Base-by-base conservation (phyloP, 37 sponge, comb jelly and placozoan species). In the Oopsacas minuta region DNA sequence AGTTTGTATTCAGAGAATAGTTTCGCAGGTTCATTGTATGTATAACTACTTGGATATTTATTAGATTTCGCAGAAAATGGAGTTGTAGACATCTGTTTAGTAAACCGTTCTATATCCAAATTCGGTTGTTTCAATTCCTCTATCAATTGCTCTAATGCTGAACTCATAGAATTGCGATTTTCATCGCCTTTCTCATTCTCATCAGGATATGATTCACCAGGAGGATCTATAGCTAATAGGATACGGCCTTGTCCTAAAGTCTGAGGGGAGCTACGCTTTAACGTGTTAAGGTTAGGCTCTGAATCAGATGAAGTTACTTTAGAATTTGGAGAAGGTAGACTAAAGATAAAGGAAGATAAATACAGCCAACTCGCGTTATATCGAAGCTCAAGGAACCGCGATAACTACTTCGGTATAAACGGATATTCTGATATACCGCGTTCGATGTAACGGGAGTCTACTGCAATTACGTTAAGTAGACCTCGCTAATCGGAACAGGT, bases 121-220 rank as follows among this genome's bases (percentile, higher is more conserved):
- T 61, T 61, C 30, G 75, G 75, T 61, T 61, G 75, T 61, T 61
- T 61, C 30, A 61, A n/a, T 61, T 61, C 75, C 75, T 61, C 75
- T 20, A 61, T 61, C 28, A 61, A 34, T 34, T 61, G 75, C 30
- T 61, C 75, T 25, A 61, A n/a, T 3, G 75, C 75, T 10, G 75
- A 61, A 61, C 30, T 61, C 75, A 61, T 61, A 42, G 8, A 42
- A 61, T 10, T 61, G 75, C 75, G 75, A 34, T 61, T 61, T 61
- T 61, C 75, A 61, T 32, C 75, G 28, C 75, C 75, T 61, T n/a
- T 61, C 20, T 61, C 17, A 61, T 61, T 12, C 75, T 61, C 28
- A 32, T 61, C 75, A n/a, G 7, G 28, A 61, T 7, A 12, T 25
- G 7, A 34, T 20, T 10, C 49, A 17, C 49, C 7, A 12, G 7